A percentile compares a stretch with the other conserved stretches of the same genome.
Conservation (phyloP, 2,113 vertebrate species). For the Balaenoptera acutorostrata region DNA sequence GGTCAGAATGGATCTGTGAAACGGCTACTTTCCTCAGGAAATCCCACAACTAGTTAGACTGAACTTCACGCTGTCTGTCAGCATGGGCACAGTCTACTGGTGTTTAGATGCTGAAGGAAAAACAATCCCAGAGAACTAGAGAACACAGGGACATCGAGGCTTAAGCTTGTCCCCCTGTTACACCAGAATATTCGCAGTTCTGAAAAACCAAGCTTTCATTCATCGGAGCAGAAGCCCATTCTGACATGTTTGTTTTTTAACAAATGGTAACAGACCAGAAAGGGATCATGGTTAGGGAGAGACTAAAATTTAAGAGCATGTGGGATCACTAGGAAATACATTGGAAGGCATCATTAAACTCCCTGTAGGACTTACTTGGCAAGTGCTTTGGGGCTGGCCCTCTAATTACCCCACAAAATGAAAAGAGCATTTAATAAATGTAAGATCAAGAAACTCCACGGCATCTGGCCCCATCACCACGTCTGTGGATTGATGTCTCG, state of each 20-base stretch:
- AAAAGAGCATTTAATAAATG: background rate
- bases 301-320: background rate
- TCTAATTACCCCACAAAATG: background rate
- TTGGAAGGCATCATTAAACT: background rate
- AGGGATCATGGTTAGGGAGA: background rate
- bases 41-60: background rate
- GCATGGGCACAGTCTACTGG: background rate
- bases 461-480: background rate
- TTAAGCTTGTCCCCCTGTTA: background rate
- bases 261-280: constrained; percentile 8
- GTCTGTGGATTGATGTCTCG: background rate
- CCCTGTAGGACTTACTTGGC: background rate
- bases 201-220: background rate
- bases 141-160: accelerated
- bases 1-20: background rate
- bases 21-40: background rate
- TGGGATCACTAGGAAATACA: constrained; percentile 9
- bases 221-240: background rate
- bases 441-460: constrained; percentile 36
- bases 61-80: background rate
- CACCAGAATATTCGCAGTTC: background rate
- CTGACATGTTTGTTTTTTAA: background rate
- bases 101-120: background rate
- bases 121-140: background rate
- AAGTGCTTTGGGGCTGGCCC: background rate